Conservation (phyloP, 1,140 invertebrate genomes). For the Bombyx mori region ASM3026992v2 NC_085134.1:10012501-10013000, state of each 20-base stretch:
- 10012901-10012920: neutral
- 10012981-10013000: neutral
- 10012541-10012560: too few relatives aligned
- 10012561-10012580: too few relatives aligned
- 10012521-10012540: too few relatives aligned
- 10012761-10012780: constrained; percentile 30
- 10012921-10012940: neutral
- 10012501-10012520: too few relatives aligned
- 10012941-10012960: neutral
- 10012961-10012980: neutral
- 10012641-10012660: too few relatives aligned
- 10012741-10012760: constrained; percentile 16
- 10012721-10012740: neutral
- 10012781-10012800: constrained; percentile 22
- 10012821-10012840: constrained; percentile 23
- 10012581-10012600: too few relatives aligned
- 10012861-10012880: constrained; percentile 13
- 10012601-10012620: too few relatives aligned
- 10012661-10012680: too few relatives aligned
- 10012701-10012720: neutral
- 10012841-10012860: constrained; percentile 21
- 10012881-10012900: neutral
- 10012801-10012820: constrained; percentile 36
- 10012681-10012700: neutral
- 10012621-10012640: too few relatives aligned